Base-by-base conservation (phyloP, 1,140 invertebrate species). In the Eurytemora carolleeae region DNA sequence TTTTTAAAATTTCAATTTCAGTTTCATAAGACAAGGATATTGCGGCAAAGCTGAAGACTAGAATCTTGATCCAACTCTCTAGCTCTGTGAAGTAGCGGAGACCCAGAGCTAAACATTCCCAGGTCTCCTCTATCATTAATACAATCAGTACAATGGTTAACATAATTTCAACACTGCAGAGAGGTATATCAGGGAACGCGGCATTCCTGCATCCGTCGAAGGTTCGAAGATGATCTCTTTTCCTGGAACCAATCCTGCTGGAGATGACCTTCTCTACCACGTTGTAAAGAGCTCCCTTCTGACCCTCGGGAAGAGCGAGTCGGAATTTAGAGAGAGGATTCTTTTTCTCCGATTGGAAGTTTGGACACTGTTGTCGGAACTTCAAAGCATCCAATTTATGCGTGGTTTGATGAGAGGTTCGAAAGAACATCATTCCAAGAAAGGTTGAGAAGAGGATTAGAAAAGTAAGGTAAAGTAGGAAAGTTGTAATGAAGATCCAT, bases 41-140 rank as follows among this genome's bases (percentile, higher is more conserved):
- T 12, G 18, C 16, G 1, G 52, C 54, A 15, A 62, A 22, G 15
- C 17, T 22, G 24, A 62, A 22, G 2, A 62, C 26, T 21, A 20
- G 2, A 16, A 62, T 18, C 54, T 62, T 53, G 16, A 62, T 20
- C 24, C 53, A 62, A 20, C 57, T 58, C 24, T 62, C 60, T 17
- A 62, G 54, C 57, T 62, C 60, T 18, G 18, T 1, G 22, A 62
- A 62, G 24, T 58, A 62, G 2, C 31, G 7, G 31, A 44, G n/a
- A 12, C 31, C 31, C 31, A 44, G 31, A n/a, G 31, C 31, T n/a
- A 44, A n/a, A 44, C 7, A 7, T 44, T 44, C 31, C 31, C 31
- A 44, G 7, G 31, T n/a, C n/a, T 7, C n/a, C 31, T 44, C 31
- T 12, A 44, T 44, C 7, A 7, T 12, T n/a, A 44, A 44, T 7